A percentile compares a stretch with the other conserved stretches of the same genome.
These are phyloP conservation scores for Dysidea cf. avara DNA, from an alignment of 37 sponge, comb jelly and placozoan species.

Conservation along the genomic window DNA sequence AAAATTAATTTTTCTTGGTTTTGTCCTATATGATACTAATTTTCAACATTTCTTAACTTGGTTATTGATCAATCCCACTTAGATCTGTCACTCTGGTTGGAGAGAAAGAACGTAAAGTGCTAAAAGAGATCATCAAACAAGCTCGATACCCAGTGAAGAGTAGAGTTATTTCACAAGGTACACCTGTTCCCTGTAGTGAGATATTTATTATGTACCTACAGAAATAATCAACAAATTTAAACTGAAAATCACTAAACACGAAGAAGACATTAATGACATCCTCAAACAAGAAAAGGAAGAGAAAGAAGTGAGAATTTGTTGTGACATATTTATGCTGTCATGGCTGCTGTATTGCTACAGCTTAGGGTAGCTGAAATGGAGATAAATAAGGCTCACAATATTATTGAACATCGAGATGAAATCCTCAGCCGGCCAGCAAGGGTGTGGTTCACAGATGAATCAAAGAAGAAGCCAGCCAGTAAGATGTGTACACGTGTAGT, in stretches of 20 bases:
- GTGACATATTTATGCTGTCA: neutral
- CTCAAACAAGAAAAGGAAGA: constrained; percentile 96
- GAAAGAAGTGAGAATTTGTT: constrained; percentile 54
- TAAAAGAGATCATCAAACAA: constrained; percentile 91
- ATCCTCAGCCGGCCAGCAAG: constrained; percentile 91
- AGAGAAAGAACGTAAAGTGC: constrained; percentile 86
- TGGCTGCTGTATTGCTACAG: constrained; percentile 11
- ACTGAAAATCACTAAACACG: constrained; percentile 60
- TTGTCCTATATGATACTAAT: neutral
- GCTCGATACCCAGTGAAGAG: constrained; percentile 86
- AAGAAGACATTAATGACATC: constrained; percentile 69
- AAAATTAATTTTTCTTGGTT: neutral
- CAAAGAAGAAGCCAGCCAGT: constrained; percentile 11
- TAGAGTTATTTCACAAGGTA: constrained; percentile 81
- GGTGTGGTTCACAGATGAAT: constrained; percentile 66
- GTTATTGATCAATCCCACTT: too few species aligned
- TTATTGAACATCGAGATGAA: constrained; percentile 90
- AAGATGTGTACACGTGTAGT: neutral
- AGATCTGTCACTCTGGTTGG: constrained; percentile 94
- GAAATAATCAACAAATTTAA: constrained; percentile 79
- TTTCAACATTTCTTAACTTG: neutral
- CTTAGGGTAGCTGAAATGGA: constrained; percentile 92
- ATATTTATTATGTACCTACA: constrained; percentile 5
- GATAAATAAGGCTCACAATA: constrained; percentile 90
- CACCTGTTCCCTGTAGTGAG: neutral